Evolutionary conservation across 2,888 invertebrate species (phyloP), one percentile per base, ranked within the genome.

Genomic region (Autographa pulchrina): DNA sequence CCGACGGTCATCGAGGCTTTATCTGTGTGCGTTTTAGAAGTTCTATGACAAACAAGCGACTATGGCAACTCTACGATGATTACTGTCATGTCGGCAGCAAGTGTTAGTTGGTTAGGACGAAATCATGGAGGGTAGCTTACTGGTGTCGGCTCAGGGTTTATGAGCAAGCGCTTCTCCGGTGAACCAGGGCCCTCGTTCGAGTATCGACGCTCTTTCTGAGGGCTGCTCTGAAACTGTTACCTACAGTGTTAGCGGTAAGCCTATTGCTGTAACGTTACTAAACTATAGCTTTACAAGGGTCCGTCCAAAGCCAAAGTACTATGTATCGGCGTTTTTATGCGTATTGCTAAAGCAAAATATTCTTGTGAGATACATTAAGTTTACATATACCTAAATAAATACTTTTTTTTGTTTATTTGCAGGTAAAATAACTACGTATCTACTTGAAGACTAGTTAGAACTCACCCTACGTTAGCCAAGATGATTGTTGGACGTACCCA

Each of bases 151-250:
- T 96, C 96, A 81, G 96, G 96, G 88, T 96, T 94, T 88, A 96
- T 93, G 88, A 96, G 95, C 92, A 96, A 93, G 89, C 95, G 92
- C 90, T 95, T 96, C 91, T 96, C 96, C 85, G 96, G 96, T 85
- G 95, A 89, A 86, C 89, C 93, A 74, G 91, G 90, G 77, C 90
- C 96, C 81, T 95, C 95, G 82, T 89, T 92, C 75, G 96, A 96
- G 86, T 94, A 96, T 86, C 94, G 94, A 73, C 94, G 93, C 80
- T 95, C 95, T 89, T 93, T 93, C 88, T 88, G 88, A 88, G 96
- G 96, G 86, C 95, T 95, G 91, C 87, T 92, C 96, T 96, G 96
- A 94, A 96, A 96, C 92, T 95, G 89, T 90, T 86, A 91, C 91
- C 92, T 90, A 82, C 82, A 78, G 89, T 88, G 88, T 94, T 93